Conservation (phyloP, 2,888 invertebrate genomes). For the Clivina fossor region DNA sequence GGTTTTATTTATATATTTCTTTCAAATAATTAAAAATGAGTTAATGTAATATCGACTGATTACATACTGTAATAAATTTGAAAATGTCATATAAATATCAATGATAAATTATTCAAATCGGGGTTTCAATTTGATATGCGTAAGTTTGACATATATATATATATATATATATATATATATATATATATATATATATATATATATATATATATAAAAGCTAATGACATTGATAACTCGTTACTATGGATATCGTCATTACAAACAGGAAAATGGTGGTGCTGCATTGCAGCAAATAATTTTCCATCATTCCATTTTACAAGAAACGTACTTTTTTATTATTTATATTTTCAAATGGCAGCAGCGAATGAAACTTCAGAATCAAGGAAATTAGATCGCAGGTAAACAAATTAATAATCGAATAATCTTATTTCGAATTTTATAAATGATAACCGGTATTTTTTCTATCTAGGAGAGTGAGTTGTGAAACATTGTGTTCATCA, state of each 20-base stretch:
- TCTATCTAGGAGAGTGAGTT: constrained; percentile 49
- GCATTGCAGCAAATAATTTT: constrained; percentile 46
- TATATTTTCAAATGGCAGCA: constrained; percentile 27
- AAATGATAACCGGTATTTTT: constrained; percentile 6
- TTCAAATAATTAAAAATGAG: too few species aligned
- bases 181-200: background rate
- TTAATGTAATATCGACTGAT: too few species aligned
- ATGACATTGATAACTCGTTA: constrained; percentile 33
- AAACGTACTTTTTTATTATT: constrained; percentile 35
- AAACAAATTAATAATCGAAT: background rate
- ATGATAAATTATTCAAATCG: constrained; percentile 19
- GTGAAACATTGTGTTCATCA: constrained; percentile 51
- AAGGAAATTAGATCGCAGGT: constrained; percentile 12
- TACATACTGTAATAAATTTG: too few species aligned
- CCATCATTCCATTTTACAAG: constrained; percentile 20
- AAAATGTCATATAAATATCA: too few species aligned
- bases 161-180: background rate
- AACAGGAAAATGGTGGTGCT: constrained; percentile 46
- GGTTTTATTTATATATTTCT: too few species aligned
- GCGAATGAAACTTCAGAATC: constrained; percentile 6
- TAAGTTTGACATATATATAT: background rate
- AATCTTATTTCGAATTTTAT: background rate
- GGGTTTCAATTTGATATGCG: too few species aligned
- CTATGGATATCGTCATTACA: constrained; percentile 46
- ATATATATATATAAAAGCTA: background rate